Percentiles rank a stretch among this genome's conserved stretches.
phyloP scores from a whole-genome alignment of 2,113 vertebrate genomes.

The Coturnix japonica region DNA sequence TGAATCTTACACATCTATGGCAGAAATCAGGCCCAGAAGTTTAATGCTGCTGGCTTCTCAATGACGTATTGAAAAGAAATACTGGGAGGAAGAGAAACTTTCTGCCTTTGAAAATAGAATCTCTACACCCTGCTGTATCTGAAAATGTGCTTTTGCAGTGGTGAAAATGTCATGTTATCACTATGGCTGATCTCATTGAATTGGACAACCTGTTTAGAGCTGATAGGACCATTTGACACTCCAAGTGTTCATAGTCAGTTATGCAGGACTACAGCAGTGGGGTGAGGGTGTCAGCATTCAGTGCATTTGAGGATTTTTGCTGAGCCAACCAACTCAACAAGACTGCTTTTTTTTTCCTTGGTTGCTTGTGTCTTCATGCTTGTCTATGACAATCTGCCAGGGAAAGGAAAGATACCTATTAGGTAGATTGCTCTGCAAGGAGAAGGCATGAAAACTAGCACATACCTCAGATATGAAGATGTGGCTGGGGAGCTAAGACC shows the following conservation, averaged over 20 bases:
- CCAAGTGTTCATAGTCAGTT: not conserved
- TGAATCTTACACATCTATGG: not conserved
- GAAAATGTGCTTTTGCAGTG: slow-evolving; percentile 15
- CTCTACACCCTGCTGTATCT: not conserved
- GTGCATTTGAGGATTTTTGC: not conserved
- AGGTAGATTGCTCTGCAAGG: not conserved
- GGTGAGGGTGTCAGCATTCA: not conserved
- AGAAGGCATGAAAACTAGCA: not conserved
- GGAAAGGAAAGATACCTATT: not conserved
- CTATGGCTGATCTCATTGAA: not conserved
- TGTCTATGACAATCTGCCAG: not conserved
- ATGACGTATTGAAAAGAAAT: slow-evolving; percentile 32
- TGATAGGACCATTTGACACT: not conserved
- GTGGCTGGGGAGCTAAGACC: not conserved
- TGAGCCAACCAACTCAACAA: not conserved
- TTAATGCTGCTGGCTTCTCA: not conserved
- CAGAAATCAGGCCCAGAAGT: slow-evolving; percentile 39
- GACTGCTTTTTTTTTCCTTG: not conserved
- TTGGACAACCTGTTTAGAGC: not conserved
- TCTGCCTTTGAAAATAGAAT: slow-evolving; percentile 25
- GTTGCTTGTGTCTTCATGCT: not conserved
- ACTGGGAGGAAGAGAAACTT: not conserved
- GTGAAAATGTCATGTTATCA: not conserved
- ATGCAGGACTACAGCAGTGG: not conserved
- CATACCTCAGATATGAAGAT: not conserved